Evolutionary conservation across 1,140 invertebrate species (phyloP), one percentile per base, ranked within the genome.

Genomic region (Brachystomella parvula): DNA sequence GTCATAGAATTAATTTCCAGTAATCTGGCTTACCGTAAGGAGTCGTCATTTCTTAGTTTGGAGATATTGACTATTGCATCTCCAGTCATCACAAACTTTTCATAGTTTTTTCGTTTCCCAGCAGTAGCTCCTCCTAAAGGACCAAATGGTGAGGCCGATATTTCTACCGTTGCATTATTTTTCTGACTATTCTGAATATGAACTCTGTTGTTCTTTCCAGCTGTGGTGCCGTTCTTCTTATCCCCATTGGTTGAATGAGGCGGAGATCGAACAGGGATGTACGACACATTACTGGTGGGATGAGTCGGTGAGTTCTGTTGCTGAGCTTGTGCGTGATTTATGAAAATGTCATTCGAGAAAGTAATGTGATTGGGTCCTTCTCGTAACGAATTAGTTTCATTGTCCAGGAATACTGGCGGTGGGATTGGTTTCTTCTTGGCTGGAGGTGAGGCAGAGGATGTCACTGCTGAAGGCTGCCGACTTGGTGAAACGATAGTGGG

Each of bases 41-140:
- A 66, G 29, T 71, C 70, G 39, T 72, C 68, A 2, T 64, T 47
- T 44, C 68, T 67, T 32, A 61, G 64, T 47, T 89, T 81, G 29
- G 91, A 90, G 61, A 95, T 82, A 79, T 94, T 95, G 61, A 96
- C 82, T 78, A 96, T 95, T 68, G 94, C 81, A 76, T 96, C 92
- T 12, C 93, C 93, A n/a, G 93, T 96, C 93, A 96, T 96, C 85
- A 95, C 91, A 80, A 92, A 96, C 26, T 92, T 90, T 79, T 96
- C 93, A 79, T 90, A 94, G 57, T 72, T 72, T 39, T 69, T 67
- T 35, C 68, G 56, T 28, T 44, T 44, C n/a, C n/a, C n/a, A n/a
- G n/a, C n/a, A 53, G 12, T 24, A 53, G 49, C 12, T 15, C 9
- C 9, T 6, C 9, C 24, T 15, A 15, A 6, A 15, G 49, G 49